Percentiles rank a stretch among this genome's conserved stretches.
Conservation (phyloP, 1,140 invertebrate genomes). For the Trinorchestia longiramus region DNA sequence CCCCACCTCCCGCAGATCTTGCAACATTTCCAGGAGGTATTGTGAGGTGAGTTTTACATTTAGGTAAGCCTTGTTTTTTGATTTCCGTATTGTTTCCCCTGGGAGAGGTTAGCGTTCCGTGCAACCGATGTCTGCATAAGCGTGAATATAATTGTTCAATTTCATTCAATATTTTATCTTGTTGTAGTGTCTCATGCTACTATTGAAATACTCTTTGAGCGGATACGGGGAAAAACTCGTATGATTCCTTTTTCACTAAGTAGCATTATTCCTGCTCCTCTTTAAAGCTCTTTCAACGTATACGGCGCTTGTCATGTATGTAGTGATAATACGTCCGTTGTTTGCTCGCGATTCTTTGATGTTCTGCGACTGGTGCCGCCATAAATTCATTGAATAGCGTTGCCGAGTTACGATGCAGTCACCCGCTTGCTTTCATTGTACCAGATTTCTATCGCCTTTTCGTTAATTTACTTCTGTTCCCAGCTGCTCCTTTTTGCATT, state of each 20-base stretch:
- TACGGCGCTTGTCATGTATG: too few species aligned
- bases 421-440: too few species aligned
- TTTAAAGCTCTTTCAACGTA: too few species aligned
- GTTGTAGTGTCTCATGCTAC: not conserved
- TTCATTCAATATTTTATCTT: not conserved
- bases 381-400: too few species aligned
- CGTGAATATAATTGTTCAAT: not conserved
- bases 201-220: not conserved
- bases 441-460: too few species aligned
- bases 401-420: too few species aligned
- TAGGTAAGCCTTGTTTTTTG: not conserved
- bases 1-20: not conserved
- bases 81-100: not conserved
- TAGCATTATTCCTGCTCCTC: not conserved
- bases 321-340: too few species aligned
- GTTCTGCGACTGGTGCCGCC: too few species aligned
- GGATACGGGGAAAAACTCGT: not conserved
- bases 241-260: not conserved
- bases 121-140: not conserved
- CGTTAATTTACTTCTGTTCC: too few species aligned
- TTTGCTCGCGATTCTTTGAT: too few species aligned
- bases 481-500: too few species aligned
- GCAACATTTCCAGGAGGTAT: not conserved
- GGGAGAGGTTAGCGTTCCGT: not conserved
- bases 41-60: not conserved